phyloP scores from a whole-genome alignment of 2,888 invertebrate species.

The Brachypterus glaber region DNA sequence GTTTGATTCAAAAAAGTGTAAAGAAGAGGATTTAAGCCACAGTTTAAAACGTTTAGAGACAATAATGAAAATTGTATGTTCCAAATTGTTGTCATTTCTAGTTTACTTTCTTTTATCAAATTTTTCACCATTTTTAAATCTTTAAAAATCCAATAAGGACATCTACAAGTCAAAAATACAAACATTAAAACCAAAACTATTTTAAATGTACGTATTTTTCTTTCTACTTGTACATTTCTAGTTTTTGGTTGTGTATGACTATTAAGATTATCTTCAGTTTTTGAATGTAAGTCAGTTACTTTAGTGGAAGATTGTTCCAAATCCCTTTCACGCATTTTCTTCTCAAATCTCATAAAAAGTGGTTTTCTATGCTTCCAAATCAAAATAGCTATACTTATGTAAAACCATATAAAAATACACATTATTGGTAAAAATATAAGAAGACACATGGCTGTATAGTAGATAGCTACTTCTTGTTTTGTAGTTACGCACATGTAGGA shows the following conservation, averaged over 20 bases:
- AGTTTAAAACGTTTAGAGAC: slow-evolving; percentile 45
- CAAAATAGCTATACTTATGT: slow-evolving; percentile 43
- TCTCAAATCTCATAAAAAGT: slow-evolving; percentile 17
- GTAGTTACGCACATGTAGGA: neutral
- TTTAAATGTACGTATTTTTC: slow-evolving; percentile 49
- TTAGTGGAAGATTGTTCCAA: slow-evolving; percentile 25
- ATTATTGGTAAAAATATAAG: slow-evolving; percentile 44
- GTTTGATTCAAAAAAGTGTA: slow-evolving; percentile 51
- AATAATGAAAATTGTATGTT: slow-evolving; percentile 44
- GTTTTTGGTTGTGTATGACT: slow-evolving; percentile 18
- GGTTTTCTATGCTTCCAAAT: slow-evolving; percentile 43
- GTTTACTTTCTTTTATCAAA: slow-evolving; percentile 15
- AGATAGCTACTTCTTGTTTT: neutral
- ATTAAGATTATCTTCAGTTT: too few relatives aligned
- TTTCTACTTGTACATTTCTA: slow-evolving; percentile 28
- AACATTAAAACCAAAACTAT: slow-evolving; percentile 48
- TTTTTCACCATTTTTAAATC: slow-evolving; percentile 38
- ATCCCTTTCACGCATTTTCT: slow-evolving; percentile 22
- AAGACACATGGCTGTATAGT: slow-evolving; percentile 4
- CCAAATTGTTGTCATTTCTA: slow-evolving; percentile 37
- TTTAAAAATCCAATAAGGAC: slow-evolving; percentile 45
- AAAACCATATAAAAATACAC: slow-evolving; percentile 43
- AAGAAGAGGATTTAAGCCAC: slow-evolving; percentile 49
- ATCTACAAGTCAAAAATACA: slow-evolving; percentile 45
- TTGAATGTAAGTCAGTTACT: slow-evolving; percentile 18